phyloP scores from a whole-genome alignment of 2,888 invertebrate species.

The Ennomos erosarius region DNA sequence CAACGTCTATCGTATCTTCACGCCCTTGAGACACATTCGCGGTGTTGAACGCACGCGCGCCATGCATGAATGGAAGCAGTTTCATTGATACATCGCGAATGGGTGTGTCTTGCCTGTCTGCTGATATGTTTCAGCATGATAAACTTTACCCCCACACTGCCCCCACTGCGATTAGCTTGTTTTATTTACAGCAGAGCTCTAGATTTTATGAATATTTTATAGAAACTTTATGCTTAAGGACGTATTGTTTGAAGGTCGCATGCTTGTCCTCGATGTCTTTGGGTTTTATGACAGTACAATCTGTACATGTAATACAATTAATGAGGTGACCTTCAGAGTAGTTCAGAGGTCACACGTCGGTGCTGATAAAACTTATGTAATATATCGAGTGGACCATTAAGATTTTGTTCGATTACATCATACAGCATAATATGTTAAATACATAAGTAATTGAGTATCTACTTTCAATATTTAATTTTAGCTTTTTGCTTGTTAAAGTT shows the following conservation, averaged over 20 bases:
- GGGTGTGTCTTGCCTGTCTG: slow-evolving; percentile 61
- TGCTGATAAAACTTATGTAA: neutral
- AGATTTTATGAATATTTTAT: slow-evolving; percentile 6
- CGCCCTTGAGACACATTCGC: slow-evolving; percentile 64
- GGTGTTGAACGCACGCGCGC: slow-evolving; percentile 57
- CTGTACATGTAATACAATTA: slow-evolving; percentile 6
- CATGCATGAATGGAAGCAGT: slow-evolving; percentile 71
- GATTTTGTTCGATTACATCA: too few species aligned
- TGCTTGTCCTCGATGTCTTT: neutral
- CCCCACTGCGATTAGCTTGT: slow-evolving; percentile 15
- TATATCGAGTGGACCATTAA: too few species aligned
- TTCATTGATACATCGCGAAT: slow-evolving; percentile 63
- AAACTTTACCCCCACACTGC: slow-evolving; percentile 21
- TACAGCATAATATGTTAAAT: too few species aligned
- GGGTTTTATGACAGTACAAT: slow-evolving; percentile 6
- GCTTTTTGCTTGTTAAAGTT: too few species aligned
- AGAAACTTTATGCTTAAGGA: neutral
- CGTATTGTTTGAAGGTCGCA: slow-evolving; percentile 2
- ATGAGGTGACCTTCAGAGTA: slow-evolving; percentile 14
- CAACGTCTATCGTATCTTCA: slow-evolving; percentile 55
- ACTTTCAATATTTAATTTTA: too few species aligned
- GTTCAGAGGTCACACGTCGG: slow-evolving; percentile 5
- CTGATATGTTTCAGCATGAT: slow-evolving; percentile 45
- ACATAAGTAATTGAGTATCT: too few species aligned
- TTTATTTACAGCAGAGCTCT: slow-evolving; percentile 1